Base-by-base conservation (phyloP, 2,113 vertebrate species). In the Sardina pilchardus region DNA sequence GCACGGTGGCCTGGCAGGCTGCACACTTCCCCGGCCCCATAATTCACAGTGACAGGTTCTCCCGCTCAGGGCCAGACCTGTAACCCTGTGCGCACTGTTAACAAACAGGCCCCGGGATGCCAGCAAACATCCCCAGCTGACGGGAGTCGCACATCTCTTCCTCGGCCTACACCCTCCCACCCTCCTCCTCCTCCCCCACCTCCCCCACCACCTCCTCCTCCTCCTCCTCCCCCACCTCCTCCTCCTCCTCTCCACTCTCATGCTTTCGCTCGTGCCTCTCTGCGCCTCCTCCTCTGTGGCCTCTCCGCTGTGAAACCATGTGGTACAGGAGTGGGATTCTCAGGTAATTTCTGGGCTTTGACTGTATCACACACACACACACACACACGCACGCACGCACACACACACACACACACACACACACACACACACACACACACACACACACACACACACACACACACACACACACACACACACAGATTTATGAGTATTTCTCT, bases 41-140 rank as follows among this genome's bases (percentile, higher is more conserved):
- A 91, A 94, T 94, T 92, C 85, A 91, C 89, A 90, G 86, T 93
- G 94, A 95, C 93, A 93, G 90, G 80, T 26, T 63, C 71, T 84
- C 84, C 30, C 10, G 90, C 91, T 90, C 6, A 21, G 83, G 90
- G 92, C 92, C 86, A 89, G 89, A 92, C 90, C 92, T 92, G 87
- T 88, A 92, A 92, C 90, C 89, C 89, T 90, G 87, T 90, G 88
- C 50, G 36, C 87, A 86, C 89, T 88, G 85, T 92, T 93, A 85
- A 83, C 91, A 89, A 89, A 91, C 83, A 88, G 88, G 86, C 87
- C 71, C 89, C 84, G 83, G 63, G 82, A 92, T 90, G 88, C 88
- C 39, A 88, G 88, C 86, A 86, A 85, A 81, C 81, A 43, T 42
- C 81, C 82, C 63, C 19, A 81, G 84, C 63, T 50, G 71, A 85